Base-by-base conservation (phyloP, 2,797 vertebrate species). In the Silurus lanzhouensis region DNA sequence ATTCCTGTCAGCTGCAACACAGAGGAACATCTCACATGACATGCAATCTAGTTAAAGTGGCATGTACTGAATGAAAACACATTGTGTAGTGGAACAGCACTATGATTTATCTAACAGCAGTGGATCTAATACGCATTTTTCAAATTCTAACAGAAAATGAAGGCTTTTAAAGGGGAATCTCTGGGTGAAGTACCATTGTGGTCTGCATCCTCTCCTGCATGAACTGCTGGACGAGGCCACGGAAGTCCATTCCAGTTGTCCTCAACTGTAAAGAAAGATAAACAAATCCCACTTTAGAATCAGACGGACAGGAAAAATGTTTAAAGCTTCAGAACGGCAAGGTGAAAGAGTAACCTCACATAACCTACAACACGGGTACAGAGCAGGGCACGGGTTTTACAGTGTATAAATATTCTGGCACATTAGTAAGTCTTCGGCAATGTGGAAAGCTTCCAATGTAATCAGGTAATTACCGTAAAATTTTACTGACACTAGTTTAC, bases 151-250 rank as follows among this genome's bases (percentile, higher is more conserved):
- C 25, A 5, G 3, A 58, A 20, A 12, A 58, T 38, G 12, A 1
- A 12, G 17, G 25, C 25, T 77, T 77, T 77, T 1, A 20, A 58
- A 57, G 27, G 55, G 57, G 17, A 15, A 20, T 61, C 20, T n/a
- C 31, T n/a, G 31, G 6, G 75, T 61, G 20, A 63, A n/a, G 89
- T 96, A 99, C 98, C 97, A 98, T 97, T 6, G 96, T 97, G 48
- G 94, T 97, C 91, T 98, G 97, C 91, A 97, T 95, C 85, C 92
- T 93, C 82, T 97, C 96, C 91, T 98, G 97, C 86, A 95, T 90
- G 91, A 97, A 96, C 92, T 95, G 94, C 55, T 96, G 95, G 46
- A 97, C 85, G 82, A 94, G 92, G 3, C 91, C 91, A 15, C 81
- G 90, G 57, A 98, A 88, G 12, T 94, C 92, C 77, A 85, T 89